A percentile compares a stretch with the other conserved stretches of the same genome.
These are phyloP conservation scores for Urechis unicinctus DNA, from an alignment of 2,888 invertebrate genomes.

Conservation along the genomic window DNA sequence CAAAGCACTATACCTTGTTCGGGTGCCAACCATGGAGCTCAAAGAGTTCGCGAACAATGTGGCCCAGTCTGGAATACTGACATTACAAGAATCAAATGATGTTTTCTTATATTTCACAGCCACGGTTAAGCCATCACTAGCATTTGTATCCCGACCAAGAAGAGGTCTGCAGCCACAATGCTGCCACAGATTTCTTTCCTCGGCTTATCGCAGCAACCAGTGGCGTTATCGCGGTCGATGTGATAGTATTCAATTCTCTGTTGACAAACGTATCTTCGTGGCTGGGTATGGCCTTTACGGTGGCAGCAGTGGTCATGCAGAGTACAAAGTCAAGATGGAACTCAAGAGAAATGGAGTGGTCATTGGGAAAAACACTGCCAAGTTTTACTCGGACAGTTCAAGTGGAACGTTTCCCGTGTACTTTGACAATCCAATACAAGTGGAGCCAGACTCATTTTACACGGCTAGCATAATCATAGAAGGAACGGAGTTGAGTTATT, in stretches of 20 bases:
- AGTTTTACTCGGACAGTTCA: constrained; percentile 93
- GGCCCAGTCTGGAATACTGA: constrained; percentile 84
- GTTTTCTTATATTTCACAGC: constrained; percentile 93
- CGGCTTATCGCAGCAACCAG: constrained; percentile 92
- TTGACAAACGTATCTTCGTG: constrained; percentile 89
- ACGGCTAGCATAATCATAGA: constrained; percentile 93
- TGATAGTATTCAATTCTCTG: constrained; percentile 93
- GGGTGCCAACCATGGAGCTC: constrained; percentile 88
- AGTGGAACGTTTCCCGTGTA: constrained; percentile 91
- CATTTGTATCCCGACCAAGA: constrained; percentile 75
- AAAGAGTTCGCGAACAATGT: constrained; percentile 92
- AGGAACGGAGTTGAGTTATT: constrained; percentile 89
- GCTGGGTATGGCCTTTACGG: constrained; percentile 94
- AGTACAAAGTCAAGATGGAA: constrained; percentile 90
- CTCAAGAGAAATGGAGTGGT: constrained; percentile 80
- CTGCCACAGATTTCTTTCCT: constrained; percentile 83
- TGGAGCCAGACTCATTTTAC: constrained; percentile 89
- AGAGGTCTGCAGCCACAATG: constrained; percentile 89
- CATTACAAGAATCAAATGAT: constrained; percentile 87
- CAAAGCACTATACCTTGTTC: constrained; percentile 75
- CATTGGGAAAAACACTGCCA: constrained; percentile 83
- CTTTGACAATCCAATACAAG: constrained; percentile 71
- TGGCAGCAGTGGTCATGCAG: constrained; percentile 90
- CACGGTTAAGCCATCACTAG: constrained; percentile 72
- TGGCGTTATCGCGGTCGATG: constrained; percentile 94